These are phyloP conservation scores for Sminthurides aquaticus DNA, from an alignment of 2,888 invertebrate species.

Conservation along the genomic window DNA sequence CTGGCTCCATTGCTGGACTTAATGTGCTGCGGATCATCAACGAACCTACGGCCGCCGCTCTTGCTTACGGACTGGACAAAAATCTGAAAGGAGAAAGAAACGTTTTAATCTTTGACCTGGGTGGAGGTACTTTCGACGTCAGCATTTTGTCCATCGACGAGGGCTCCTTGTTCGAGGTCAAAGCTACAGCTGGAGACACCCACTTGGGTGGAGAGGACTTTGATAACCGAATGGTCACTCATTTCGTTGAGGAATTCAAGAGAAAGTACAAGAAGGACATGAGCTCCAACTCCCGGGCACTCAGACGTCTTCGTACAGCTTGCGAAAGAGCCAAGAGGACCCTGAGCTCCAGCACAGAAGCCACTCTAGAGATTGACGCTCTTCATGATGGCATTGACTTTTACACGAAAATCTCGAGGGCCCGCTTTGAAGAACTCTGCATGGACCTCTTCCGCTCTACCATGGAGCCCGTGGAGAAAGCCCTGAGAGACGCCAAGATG, in stretches of 20 bases:
- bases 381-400: too few relatives aligned
- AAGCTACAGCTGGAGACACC: too few relatives aligned
- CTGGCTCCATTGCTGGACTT: constrained; percentile 70
- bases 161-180: constrained; percentile 61
- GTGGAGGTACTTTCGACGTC: too few relatives aligned
- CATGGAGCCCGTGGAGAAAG: neutral
- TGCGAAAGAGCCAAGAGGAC: too few relatives aligned
- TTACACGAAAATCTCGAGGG: neutral
- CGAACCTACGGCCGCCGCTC: constrained; percentile 80
- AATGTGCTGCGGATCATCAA: constrained; percentile 84
- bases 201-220: too few relatives aligned
- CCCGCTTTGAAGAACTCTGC: neutral
- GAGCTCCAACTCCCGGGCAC: neutral
- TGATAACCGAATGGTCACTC: too few relatives aligned
- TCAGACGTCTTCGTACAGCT: neutral
- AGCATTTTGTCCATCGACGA: constrained; percentile 51
- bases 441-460: neutral
- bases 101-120: too few relatives aligned
- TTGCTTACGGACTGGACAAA: constrained; percentile 74
- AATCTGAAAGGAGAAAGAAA: constrained; percentile 51
- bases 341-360: neutral
- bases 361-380: neutral
- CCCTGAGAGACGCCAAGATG: too few relatives aligned
- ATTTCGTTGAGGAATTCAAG: constrained; percentile 68
- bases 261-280: neutral